Evolutionary conservation across 2,113 vertebrate species (phyloP).

Genomic region (Stercorarius parasiticus): DNA sequence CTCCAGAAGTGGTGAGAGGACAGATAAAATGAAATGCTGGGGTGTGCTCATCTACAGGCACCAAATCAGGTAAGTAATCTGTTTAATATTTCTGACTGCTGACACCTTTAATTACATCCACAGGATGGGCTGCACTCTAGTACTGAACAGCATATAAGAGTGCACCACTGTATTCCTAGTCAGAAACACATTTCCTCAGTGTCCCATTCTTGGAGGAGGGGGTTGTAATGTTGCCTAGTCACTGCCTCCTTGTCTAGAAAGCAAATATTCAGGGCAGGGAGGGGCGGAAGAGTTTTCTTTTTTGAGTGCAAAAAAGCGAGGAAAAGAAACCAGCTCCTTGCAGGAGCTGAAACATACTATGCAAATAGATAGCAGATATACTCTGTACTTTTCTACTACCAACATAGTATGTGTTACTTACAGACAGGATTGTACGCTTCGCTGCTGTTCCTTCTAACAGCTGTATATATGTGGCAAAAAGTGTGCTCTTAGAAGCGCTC

Average conservation of each 20-base stretch:
- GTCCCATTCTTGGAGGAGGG: not conserved
- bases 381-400: not conserved
- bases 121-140: not conserved
- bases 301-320: not conserved
- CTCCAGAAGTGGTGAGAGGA: not conserved
- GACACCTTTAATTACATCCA: not conserved
- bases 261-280: not conserved
- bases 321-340: not conserved
- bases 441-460: not conserved
- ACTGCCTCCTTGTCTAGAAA: not conserved
- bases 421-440: not conserved
- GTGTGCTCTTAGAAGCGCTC: not conserved
- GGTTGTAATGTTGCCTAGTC: not conserved
- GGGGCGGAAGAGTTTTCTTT: not conserved
- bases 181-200: not conserved
- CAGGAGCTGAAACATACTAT: not conserved
- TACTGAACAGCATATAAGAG: not conserved
- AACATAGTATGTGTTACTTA: not conserved
- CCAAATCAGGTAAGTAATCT: not conserved
- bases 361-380: not conserved
- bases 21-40: not conserved
- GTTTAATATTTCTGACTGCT: not conserved
- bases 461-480: not conserved
- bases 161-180: not conserved
- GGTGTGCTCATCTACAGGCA: not conserved